Conservation (phyloP, 2,888 invertebrate genomes). For the Ernsta delagoae region DNA sequence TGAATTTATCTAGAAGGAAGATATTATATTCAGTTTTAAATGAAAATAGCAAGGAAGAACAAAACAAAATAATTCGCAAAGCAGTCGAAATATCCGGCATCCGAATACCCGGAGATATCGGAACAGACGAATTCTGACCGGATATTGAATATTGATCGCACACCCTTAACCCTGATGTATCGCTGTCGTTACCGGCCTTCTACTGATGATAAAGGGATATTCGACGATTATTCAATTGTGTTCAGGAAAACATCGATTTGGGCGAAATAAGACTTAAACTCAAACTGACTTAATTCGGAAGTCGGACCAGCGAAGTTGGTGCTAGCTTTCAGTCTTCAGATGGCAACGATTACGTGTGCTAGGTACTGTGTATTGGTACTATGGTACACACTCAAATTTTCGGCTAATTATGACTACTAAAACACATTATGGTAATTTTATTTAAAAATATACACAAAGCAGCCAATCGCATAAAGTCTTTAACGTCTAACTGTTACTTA, state of each 20-base stretch:
- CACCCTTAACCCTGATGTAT: slow-evolving; percentile 82
- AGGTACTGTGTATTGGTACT: no score
- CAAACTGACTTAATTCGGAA: background rate
- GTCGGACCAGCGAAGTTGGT: no score
- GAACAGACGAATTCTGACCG: slow-evolving; percentile 80
- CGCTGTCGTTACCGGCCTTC: slow-evolving; percentile 69
- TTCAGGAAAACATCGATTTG: slow-evolving; percentile 39
- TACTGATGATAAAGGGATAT: slow-evolving; percentile 67
- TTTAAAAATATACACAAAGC: no score
- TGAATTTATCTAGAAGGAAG: no score
- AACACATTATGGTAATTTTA: no score
- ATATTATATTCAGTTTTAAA: no score
- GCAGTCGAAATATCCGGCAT: slow-evolving; percentile 72
- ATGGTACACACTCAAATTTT: no score
- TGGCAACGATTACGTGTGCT: no score
- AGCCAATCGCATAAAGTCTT: slow-evolving; percentile 31
- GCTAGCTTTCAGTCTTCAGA: no score
- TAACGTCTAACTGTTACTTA: slow-evolving; percentile 29
- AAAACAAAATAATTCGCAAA: slow-evolving; percentile 41
- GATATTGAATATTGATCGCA: slow-evolving; percentile 84
- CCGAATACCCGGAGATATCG: slow-evolving; percentile 76
- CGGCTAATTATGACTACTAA: no score
- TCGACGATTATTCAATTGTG: slow-evolving; percentile 72
- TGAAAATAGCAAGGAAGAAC: background rate
- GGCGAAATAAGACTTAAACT: slow-evolving; percentile 18